These are phyloP conservation scores for Ostrea edulis DNA, from an alignment of 1,140 invertebrate species.

Conservation along the genomic window DNA sequence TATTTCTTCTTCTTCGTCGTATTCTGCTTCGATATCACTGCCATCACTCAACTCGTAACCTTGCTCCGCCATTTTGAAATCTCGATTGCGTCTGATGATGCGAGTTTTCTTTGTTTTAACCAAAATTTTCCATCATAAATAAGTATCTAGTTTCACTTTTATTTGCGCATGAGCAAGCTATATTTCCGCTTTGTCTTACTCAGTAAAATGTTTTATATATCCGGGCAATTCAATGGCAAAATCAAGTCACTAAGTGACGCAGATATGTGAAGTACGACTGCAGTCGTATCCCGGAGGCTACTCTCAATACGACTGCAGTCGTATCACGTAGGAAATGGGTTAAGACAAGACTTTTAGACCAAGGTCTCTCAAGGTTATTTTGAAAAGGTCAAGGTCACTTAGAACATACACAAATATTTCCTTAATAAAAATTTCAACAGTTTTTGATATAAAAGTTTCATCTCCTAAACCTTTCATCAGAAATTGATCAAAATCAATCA, in stretches of 20 bases:
- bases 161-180: neutral
- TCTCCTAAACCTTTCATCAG: too few relatives aligned
- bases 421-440: too few relatives aligned
- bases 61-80: neutral
- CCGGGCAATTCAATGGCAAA: neutral
- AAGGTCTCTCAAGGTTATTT: too few relatives aligned
- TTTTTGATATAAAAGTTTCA: too few relatives aligned
- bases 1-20: neutral
- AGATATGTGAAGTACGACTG: neutral
- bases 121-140: neutral
- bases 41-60: neutral
- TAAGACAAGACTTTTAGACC: neutral
- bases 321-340: neutral
- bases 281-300: neutral
- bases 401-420: too few relatives aligned
- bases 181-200: neutral
- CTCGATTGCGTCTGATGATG: neutral
- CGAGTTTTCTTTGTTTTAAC: neutral
- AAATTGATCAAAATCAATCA: too few relatives aligned
- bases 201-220: neutral
- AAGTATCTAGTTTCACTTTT: slow-evolving; percentile 9
- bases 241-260: neutral
- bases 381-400: too few relatives aligned
- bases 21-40: neutral
- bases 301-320: neutral